Evolutionary conservation across 2,888 invertebrate genomes (phyloP).

Genomic region (Drosophila nr. perissopoda): DNA sequence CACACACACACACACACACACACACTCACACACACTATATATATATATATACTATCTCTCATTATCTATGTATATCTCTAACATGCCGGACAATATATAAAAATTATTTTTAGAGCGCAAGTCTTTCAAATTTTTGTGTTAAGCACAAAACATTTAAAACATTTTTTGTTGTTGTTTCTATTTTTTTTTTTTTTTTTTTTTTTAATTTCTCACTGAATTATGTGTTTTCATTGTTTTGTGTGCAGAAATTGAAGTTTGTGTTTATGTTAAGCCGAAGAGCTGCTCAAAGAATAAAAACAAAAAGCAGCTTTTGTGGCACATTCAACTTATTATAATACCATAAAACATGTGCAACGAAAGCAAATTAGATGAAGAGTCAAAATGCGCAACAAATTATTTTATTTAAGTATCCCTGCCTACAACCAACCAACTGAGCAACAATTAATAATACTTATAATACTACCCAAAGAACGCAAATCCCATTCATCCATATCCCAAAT

Average conservation of each 20-base stretch:
- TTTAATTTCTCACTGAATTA: background rate
- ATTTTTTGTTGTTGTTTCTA: conserved; percentile 1
- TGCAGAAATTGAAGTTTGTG: conserved; percentile 21
- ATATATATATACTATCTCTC: conserved; percentile 10
- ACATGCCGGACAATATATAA: conserved; percentile 20
- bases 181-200: conserved; percentile 2
- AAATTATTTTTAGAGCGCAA: conserved; percentile 6
- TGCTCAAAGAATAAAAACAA: background rate
- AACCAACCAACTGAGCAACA: conserved; percentile 37
- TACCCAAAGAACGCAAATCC: conserved; percentile 11
- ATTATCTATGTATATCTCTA: conserved; percentile 17
- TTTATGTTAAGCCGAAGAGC: conserved; percentile 20
- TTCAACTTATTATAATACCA: conserved; percentile 5
- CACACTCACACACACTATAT: background rate
- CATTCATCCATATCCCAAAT: background rate
- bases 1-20: conserved; percentile 1
- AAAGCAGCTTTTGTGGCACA: conserved; percentile 7
- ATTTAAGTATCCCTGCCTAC: conserved; percentile 40
- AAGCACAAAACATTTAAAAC: conserved; percentile 13
- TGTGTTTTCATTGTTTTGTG: conserved; percentile 31
- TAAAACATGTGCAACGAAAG: background rate
- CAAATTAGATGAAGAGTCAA: conserved; percentile 12
- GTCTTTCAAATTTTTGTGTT: conserved; percentile 18
- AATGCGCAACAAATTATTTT: conserved; percentile 21
- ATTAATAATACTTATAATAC: conserved; percentile 59